A percentile compares a stretch with the other conserved stretches of the same genome.
Conservation (phyloP, 2,888 invertebrate species). For the Xylota sylvarum region DNA sequence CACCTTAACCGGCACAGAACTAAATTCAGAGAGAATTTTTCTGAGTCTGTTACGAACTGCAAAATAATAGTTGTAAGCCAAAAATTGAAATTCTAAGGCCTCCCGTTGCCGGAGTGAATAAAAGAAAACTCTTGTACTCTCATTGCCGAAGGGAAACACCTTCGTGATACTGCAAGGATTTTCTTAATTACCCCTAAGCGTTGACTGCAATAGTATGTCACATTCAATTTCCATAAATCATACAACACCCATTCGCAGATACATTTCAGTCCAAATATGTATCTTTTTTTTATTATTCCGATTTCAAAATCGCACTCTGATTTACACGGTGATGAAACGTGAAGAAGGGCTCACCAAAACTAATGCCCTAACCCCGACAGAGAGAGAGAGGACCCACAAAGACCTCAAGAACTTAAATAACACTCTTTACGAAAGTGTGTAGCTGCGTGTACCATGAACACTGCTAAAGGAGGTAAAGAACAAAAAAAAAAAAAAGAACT, state of each 20-base stretch:
- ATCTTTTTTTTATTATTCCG: constrained; percentile 3
- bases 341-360: constrained; percentile 26
- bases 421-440: constrained; percentile 43
- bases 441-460: constrained; percentile 59
- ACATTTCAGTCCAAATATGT: constrained; percentile 50
- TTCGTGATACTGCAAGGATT: too few species aligned
- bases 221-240: constrained; percentile 56
- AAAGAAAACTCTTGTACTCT: too few species aligned
- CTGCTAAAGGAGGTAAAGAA: background rate
- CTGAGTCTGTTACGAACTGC: too few species aligned
- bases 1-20: too few species aligned
- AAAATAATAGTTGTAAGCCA: too few species aligned
- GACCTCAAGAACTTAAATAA: constrained; percentile 21
- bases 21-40: too few species aligned
- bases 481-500: constrained; percentile 5
- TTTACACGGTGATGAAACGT: constrained; percentile 24
- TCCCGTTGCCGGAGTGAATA: too few species aligned
- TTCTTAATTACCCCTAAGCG: constrained; percentile 12
- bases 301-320: constrained; percentile 33
- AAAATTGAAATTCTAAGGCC: too few species aligned
- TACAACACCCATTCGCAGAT: constrained; percentile 26
- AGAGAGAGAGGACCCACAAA: constrained; percentile 22
- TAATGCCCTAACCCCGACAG: constrained; percentile 29
- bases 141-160: too few species aligned
- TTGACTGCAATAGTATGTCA: constrained; percentile 44